phyloP scores from a whole-genome alignment of 2,113 vertebrate species.

The Ophiodon elongatus region DNA sequence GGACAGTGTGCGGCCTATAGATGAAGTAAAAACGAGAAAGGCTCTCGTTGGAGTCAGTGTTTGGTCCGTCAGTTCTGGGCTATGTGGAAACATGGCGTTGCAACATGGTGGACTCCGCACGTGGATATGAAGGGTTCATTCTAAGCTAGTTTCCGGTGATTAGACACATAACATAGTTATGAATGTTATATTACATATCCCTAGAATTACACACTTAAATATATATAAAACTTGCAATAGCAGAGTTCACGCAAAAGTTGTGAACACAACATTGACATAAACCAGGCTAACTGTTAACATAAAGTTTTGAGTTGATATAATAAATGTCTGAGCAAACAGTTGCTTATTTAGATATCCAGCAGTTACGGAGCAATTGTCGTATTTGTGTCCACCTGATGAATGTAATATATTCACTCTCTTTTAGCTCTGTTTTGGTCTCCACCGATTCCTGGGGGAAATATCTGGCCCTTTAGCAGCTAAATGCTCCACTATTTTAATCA shows the following conservation, averaged over 20 bases:
- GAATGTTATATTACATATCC: neutral
- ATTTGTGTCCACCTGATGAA: neutral
- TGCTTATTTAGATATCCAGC: neutral
- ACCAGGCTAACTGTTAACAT: no score
- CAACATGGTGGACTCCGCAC: neutral
- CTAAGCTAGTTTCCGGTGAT: neutral
- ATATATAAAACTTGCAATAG: neutral
- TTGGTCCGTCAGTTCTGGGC: no score
- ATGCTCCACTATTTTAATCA: neutral
- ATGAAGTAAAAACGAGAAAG: no score
- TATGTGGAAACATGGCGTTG: no score
- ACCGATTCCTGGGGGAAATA: neutral
- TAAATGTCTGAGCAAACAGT: neutral
- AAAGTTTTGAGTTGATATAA: neutral
- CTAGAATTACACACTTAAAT: neutral
- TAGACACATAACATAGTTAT: neutral
- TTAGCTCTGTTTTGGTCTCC: neutral
- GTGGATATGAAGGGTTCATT: neutral
- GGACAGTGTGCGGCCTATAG: no score
- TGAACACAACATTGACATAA: no score
- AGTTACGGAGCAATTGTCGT: neutral
- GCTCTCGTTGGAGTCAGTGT: no score
- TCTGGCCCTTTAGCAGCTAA: neutral
- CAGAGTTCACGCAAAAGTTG: neutral
- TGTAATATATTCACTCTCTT: neutral